Evolutionary conservation across 2,113 vertebrate species (phyloP).

Genomic region (Xiphias gladius): DNA sequence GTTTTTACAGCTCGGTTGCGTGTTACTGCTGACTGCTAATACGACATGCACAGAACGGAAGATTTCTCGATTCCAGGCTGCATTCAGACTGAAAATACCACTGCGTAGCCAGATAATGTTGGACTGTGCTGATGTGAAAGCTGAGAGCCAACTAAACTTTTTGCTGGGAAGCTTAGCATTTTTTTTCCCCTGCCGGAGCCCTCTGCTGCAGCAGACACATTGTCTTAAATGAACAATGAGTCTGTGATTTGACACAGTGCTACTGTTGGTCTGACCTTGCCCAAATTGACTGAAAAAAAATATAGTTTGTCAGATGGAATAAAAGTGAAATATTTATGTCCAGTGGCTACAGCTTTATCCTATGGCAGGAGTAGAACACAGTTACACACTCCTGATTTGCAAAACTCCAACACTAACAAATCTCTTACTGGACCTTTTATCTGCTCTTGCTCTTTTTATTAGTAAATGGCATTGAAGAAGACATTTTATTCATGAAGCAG

Average conservation of each 20-base stretch:
- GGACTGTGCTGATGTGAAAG: not conserved
- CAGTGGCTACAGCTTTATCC: too few relatives aligned
- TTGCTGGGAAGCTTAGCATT: not conserved
- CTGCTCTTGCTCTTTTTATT: not conserved
- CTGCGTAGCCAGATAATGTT: not conserved
- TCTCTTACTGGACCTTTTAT: not conserved
- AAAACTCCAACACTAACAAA: not conserved
- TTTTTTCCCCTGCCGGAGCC: not conserved
- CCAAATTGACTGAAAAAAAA: not conserved
- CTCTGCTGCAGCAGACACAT: constrained; percentile 18
- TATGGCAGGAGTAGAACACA: too few relatives aligned
- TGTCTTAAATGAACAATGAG: constrained; percentile 36
- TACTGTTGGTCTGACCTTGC: not conserved
- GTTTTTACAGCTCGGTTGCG: too few relatives aligned
- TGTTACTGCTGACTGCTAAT: too few relatives aligned
- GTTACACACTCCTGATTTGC: not conserved
- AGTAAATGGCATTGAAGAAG: too few relatives aligned
- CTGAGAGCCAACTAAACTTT: constrained; percentile 7
- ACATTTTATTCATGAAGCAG: too few relatives aligned
- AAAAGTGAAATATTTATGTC: too few relatives aligned
- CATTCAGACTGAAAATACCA: not conserved
- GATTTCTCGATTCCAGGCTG: not conserved
- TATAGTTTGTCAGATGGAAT: not conserved
- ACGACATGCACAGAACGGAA: not conserved
- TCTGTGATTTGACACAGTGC: constrained; percentile 3